Base-by-base conservation (phyloP, 1,140 invertebrate species). In the Proctacanthus coquilletti region DNA sequence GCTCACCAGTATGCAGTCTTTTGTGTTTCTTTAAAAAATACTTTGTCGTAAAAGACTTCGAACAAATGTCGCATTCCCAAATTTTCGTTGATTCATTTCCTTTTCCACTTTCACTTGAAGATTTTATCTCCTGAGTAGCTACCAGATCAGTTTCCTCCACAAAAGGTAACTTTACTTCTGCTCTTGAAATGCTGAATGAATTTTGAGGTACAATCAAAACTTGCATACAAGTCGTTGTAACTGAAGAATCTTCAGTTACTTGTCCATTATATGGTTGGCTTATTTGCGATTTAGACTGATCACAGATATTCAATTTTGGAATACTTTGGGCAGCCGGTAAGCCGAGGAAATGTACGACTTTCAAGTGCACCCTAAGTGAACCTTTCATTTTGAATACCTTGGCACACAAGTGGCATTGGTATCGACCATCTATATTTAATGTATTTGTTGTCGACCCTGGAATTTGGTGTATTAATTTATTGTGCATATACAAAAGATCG, bases 11-110 rank as follows among this genome's bases (percentile, higher is more conserved):
- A 51, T 89, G 84, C 38, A 89, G 62, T 46, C 84, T 68, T 58
- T 84, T 84, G 52, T 89, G 84, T 61, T 89, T 89, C 61, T 86
- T 86, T 25, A 87, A 59, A 53, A 87, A 89, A 62, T 89, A 87
- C 57, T 87, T 88, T 5, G 84, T 88, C 2, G 84, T 87, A 52
- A 87, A 88, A 57, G 72, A 70, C 68, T 88, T 88, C 27, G 69
- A 67, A 56, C 84, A 88, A 15, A 84, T 72, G 48, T 86, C 80
- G 53, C 84, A 88, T 51, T 81, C 77, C 81, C 82, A 87, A 39
- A 72, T 67, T 50, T 77, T 77, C 3, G 53, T 44, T 11, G 14
- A n/a, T 20, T n/a, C 18, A 19, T 34, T 34, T 34, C 33, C 11
- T 18, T 18, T 34, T 34, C n/a, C n/a, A n/a, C n/a, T n/a, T n/a